Percentiles rank a stretch among this genome's conserved stretches.
These are phyloP conservation scores for Agapornis canus DNA, from an alignment of 2,797 vertebrate species.

Conservation along the genomic window DNA sequence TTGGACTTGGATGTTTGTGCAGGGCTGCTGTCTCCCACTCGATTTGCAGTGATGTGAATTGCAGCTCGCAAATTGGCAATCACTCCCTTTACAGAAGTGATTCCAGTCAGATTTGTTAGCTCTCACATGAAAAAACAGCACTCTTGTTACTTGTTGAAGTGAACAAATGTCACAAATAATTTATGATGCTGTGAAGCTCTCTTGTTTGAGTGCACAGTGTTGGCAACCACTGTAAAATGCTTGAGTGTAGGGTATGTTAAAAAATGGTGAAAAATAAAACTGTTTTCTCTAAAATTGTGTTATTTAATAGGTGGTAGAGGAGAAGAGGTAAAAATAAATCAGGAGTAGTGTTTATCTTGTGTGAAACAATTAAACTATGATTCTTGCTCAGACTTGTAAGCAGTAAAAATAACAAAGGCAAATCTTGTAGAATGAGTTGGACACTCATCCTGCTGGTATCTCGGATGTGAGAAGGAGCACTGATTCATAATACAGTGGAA, in stretches of 20 bases:
- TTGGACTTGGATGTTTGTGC: background rate
- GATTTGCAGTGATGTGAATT: background rate
- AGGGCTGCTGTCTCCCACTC: background rate
- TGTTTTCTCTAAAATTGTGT: background rate
- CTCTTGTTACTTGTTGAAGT: background rate
- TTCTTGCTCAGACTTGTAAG: background rate
- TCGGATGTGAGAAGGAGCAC: background rate
- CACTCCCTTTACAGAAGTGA: fast-evolving
- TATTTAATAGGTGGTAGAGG: background rate
- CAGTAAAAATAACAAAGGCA: background rate
- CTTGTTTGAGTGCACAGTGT: fast-evolving
- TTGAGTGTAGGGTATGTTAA: background rate
- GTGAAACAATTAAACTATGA: background rate
- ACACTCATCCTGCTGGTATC: fast-evolving
- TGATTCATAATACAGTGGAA: background rate
- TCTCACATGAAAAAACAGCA: background rate
- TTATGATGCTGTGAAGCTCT: background rate
- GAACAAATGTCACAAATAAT: background rate
- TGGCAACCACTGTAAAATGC: background rate
- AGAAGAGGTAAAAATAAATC: background rate
- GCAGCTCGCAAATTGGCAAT: background rate
- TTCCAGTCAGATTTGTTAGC: background rate
- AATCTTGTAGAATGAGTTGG: background rate
- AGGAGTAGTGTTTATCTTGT: fast-evolving
- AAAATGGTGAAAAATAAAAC: background rate